Conservation (phyloP, 2,797 vertebrate species). For the Eleutherodactylus coqui region DNA sequence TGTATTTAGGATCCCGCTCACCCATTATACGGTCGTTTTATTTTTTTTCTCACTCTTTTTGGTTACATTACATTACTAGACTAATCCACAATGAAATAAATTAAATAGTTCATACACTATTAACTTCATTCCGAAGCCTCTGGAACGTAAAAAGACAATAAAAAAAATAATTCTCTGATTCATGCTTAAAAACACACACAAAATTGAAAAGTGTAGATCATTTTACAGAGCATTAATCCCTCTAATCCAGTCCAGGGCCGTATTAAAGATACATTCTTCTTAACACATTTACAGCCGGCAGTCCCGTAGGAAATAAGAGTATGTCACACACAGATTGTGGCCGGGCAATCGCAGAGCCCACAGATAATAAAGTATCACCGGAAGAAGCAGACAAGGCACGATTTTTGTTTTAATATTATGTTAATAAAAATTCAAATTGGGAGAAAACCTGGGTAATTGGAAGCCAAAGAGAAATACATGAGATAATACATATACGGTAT, state of each 20-base stretch:
- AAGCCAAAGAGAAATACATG: background rate
- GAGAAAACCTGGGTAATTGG: background rate
- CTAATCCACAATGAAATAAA: slow-evolving; percentile 43
- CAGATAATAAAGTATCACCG: background rate
- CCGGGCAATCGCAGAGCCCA: background rate
- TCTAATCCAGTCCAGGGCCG: slow-evolving; percentile 24
- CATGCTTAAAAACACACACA: slow-evolving; percentile 60
- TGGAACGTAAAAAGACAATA: slow-evolving; percentile 46
- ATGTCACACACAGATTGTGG: background rate
- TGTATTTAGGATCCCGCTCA: background rate
- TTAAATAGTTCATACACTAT: slow-evolving; percentile 47
- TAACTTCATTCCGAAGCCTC: slow-evolving; percentile 18
- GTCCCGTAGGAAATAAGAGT: slow-evolving; percentile 11
- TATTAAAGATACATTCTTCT: slow-evolving; percentile 19
- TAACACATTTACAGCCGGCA: background rate
- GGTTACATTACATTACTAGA: slow-evolving; percentile 27
- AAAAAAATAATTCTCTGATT: slow-evolving; percentile 53
- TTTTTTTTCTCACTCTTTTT: background rate
- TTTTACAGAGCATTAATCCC: slow-evolving; percentile 57
- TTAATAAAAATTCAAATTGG: background rate
- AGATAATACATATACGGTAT: background rate
- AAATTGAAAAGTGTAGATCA: slow-evolving; percentile 48
- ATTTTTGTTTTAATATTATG: background rate
- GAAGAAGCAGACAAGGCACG: background rate
- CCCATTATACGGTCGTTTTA: background rate